Conservation (phyloP, 1,140 invertebrate species). For the Papilio glaucus region DNA sequence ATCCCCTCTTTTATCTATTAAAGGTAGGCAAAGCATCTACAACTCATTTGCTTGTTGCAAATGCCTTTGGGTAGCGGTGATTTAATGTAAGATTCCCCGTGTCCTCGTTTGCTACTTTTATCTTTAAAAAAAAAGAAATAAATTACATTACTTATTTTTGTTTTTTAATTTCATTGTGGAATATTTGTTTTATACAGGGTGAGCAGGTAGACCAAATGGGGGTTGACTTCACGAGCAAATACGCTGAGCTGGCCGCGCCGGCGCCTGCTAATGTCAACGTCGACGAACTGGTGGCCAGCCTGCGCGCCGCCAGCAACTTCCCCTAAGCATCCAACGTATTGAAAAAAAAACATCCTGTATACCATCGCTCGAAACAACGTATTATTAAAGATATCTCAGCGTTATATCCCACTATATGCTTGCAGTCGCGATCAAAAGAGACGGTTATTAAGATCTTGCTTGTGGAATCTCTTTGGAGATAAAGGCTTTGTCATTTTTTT, state of each 20-base stretch:
- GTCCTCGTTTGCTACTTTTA: too few species aligned
- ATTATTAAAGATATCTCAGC: neutral
- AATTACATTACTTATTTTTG: too few species aligned
- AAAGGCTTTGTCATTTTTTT: slow-evolving; percentile 37
- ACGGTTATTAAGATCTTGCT: slow-evolving; percentile 1
- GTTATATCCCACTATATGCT: slow-evolving; percentile 37
- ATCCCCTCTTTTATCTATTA: too few species aligned
- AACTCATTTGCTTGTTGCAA: too few species aligned
- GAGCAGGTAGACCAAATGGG: slow-evolving; percentile 38
- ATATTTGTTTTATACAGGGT: slow-evolving; percentile 49
- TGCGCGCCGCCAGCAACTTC: slow-evolving; percentile 55
- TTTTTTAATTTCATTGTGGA: too few species aligned
- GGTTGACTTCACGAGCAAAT: slow-evolving; percentile 59
- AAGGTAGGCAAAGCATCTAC: too few species aligned
- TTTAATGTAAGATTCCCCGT: too few species aligned
- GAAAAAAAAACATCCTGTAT: slow-evolving; percentile 23
- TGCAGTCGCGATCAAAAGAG: slow-evolving; percentile 10
- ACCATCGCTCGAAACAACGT: slow-evolving; percentile 23
- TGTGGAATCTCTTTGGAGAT: slow-evolving; percentile 15
- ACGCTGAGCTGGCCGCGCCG: slow-evolving; percentile 63
- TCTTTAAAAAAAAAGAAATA: too few species aligned
- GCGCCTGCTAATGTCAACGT: slow-evolving; percentile 58
- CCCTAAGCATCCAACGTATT: slow-evolving; percentile 30
- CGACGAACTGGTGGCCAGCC: slow-evolving; percentile 53
- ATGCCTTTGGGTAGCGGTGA: too few species aligned